These are phyloP conservation scores for Leiothrix lutea DNA, from an alignment of 2,113 vertebrate genomes.

Conservation along the genomic window DNA sequence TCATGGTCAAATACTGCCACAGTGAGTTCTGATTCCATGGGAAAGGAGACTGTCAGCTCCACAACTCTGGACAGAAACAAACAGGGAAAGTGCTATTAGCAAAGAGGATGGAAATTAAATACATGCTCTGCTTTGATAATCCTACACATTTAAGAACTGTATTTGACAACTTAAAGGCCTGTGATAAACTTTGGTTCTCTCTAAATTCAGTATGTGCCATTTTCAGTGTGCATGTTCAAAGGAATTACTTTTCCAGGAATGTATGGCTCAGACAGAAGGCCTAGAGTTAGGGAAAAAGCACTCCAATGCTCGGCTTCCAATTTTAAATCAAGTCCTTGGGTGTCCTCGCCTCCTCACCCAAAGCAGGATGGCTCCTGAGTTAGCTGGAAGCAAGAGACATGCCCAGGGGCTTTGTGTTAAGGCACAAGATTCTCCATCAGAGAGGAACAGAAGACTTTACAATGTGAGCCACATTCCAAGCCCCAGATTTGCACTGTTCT, in stretches of 20 bases:
- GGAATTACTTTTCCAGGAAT: neutral
- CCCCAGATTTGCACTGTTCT: neutral
- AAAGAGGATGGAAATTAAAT: neutral
- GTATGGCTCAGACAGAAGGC: neutral
- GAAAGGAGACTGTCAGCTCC: constrained; percentile 88
- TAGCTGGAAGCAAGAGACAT: neutral
- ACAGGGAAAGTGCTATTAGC: neutral
- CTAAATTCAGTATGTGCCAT: neutral
- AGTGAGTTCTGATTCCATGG: constrained; percentile 84
- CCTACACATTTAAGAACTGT: neutral
- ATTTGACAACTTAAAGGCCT: neutral
- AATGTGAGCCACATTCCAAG: neutral
- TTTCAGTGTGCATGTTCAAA: neutral
- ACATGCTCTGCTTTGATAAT: neutral
- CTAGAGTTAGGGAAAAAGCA: neutral
- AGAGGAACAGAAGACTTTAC: neutral
- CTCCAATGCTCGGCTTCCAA: neutral
- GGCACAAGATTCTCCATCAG: neutral
- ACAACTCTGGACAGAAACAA: constrained; percentile 78
- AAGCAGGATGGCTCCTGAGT: neutral
- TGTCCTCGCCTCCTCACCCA: neutral
- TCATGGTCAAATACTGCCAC: constrained; percentile 88
- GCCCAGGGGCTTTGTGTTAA: neutral
- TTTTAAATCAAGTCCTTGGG: neutral
- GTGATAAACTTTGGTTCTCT: neutral